Evolutionary conservation across 2,113 vertebrate genomes (phyloP).

Genomic region (Trichomycterus rosablanca): DNA sequence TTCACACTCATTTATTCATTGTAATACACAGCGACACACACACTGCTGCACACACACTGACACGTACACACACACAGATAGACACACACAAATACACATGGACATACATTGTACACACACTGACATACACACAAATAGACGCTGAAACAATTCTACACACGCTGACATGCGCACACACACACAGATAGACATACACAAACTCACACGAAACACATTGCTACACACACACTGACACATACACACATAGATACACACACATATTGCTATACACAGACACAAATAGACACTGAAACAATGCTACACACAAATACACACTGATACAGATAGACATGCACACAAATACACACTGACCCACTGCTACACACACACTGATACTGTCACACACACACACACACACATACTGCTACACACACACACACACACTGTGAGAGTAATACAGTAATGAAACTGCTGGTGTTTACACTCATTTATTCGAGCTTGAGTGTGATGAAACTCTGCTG

Average conservation of each 20-base stretch:
- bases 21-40: not conserved
- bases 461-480: too few species aligned
- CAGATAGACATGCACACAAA: slow-evolving; percentile 26
- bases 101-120: too few species aligned
- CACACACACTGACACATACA: not conserved
- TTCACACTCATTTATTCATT: slow-evolving; percentile 15
- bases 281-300: slow-evolving; percentile 17
- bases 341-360: slow-evolving; percentile 27
- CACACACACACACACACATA: slow-evolving; percentile 28
- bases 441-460: too few species aligned
- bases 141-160: too few species aligned
- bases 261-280: slow-evolving; percentile 41
- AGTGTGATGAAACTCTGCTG: too few species aligned
- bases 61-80: slow-evolving; percentile 21
- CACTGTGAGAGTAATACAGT: too few species aligned
- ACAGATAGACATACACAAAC: slow-evolving; percentile 21
- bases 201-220: not conserved
- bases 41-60: too few species aligned
- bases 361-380: slow-evolving; percentile 36
- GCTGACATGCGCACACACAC: too few species aligned
- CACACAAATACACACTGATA: slow-evolving; percentile 13
- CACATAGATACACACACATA: too few species aligned
- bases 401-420: slow-evolving; percentile 24
- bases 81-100: too few species aligned
- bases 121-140: slow-evolving; percentile 10